These are phyloP conservation scores for Pristionchus arcanus DNA, from an alignment of 2,888 invertebrate species.

Conservation along the genomic window DNA sequence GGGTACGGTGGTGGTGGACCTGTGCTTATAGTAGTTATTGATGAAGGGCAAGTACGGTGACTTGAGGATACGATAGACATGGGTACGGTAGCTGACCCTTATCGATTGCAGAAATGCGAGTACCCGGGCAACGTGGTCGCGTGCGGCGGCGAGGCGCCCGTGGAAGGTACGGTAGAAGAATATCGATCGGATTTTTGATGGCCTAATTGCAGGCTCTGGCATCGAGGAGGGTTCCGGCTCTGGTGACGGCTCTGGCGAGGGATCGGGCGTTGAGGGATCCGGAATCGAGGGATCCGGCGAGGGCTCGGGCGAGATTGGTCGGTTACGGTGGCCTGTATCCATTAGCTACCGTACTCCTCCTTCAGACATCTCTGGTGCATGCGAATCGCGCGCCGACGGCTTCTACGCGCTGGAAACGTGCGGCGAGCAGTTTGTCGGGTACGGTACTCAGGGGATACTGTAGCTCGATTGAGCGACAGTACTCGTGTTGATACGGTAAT, in stretches of 20 bases:
- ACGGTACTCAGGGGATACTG: background rate
- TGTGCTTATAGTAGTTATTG: background rate
- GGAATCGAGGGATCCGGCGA: conserved; percentile 29
- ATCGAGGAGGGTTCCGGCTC: conserved; percentile 19
- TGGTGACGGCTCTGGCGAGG: conserved; percentile 23
- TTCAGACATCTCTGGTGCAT: conserved; percentile 20
- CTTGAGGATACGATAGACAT: too few species aligned
- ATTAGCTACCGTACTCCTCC: background rate
- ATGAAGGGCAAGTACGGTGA: too few species aligned
- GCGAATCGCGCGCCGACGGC: conserved; percentile 33
- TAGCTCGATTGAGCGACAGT: background rate
- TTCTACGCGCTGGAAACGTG: conserved; percentile 25
- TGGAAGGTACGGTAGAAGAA: conserved; percentile 39
- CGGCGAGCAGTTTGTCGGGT: conserved; percentile 38
- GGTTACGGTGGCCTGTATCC: background rate
- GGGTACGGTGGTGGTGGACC: too few species aligned
- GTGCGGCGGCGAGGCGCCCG: conserved; percentile 43
- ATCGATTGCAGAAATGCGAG: conserved; percentile 52
- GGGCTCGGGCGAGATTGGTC: conserved; percentile 40
- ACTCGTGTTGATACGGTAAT: background rate
- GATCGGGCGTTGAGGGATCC: conserved; percentile 32
- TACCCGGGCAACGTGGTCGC: conserved; percentile 52
- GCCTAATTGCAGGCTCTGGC: background rate
- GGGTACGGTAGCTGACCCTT: background rate
- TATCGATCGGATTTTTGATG: background rate